These are phyloP conservation scores for Eurytemora carolleeae DNA, from an alignment of 1,140 invertebrate genomes.

Conservation along the genomic window DNA sequence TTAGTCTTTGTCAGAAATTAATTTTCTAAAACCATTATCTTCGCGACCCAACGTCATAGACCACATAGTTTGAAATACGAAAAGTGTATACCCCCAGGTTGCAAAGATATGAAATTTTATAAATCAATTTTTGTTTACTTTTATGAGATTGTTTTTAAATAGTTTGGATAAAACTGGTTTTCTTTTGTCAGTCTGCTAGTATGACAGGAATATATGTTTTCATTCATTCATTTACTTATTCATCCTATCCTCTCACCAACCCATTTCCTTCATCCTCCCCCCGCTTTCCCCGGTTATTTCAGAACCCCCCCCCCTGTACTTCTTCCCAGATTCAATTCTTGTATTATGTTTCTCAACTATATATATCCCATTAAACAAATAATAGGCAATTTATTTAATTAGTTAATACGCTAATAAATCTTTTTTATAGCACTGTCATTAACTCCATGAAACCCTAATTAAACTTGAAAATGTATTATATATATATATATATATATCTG, in stretches of 20 bases:
- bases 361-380: background rate
- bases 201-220: background rate
- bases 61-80: no score
- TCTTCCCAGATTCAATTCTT: background rate
- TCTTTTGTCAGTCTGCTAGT: background rate
- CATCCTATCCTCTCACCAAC: no score
- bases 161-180: background rate
- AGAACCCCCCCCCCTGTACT: background rate
- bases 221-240: background rate
- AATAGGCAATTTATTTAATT: background rate
- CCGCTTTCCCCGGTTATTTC: no score
- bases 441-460: background rate
- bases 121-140: no score
- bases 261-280: no score
- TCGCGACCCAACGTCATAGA: no score
- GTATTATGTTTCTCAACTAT: background rate
- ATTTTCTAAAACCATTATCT: no score
- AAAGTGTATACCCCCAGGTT: no score
- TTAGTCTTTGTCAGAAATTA: no score
- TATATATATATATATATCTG: background rate
- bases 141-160: no score
- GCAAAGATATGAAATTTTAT: no score
- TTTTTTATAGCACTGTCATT: background rate
- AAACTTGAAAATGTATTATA: background rate
- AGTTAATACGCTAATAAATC: background rate